Conservation (phyloP, 2,797 vertebrate species). For the Rhadinocentrus ornatus region DNA sequence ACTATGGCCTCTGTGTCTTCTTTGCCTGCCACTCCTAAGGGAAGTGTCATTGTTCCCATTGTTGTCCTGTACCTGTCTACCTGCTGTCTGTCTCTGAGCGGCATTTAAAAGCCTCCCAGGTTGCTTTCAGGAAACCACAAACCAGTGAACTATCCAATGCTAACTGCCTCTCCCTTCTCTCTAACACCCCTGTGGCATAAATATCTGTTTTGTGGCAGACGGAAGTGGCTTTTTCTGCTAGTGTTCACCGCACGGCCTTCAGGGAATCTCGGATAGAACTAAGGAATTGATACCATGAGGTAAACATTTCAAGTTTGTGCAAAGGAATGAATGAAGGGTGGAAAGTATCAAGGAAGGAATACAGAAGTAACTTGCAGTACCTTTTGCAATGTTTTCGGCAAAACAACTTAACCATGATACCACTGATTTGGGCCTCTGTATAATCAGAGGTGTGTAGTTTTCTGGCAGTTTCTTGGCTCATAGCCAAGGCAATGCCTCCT, state of each 20-base stretch:
- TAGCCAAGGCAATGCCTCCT: constrained; percentile 53
- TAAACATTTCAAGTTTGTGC: constrained; percentile 34
- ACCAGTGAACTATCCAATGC: constrained; percentile 49
- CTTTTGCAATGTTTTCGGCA: constrained; percentile 12
- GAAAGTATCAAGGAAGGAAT: constrained; percentile 6
- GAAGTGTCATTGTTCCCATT: constrained; percentile 76
- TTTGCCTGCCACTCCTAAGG: constrained; percentile 53
- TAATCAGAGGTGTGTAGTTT: constrained; percentile 60
- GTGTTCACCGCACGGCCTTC: constrained; percentile 36
- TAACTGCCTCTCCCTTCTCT: constrained; percentile 52
- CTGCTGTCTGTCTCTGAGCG: constrained; percentile 74
- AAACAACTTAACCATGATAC: constrained; percentile 27
- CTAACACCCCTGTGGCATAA: constrained; percentile 68
- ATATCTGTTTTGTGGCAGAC: constrained; percentile 63
- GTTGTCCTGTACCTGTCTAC: constrained; percentile 71
- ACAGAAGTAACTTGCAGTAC: constrained; percentile 1
- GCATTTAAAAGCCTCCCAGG: constrained; percentile 77
- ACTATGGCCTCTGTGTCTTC: constrained; percentile 77
- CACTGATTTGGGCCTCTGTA: constrained; percentile 33
- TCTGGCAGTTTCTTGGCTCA: constrained; percentile 60
- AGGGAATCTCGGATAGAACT: constrained; percentile 42
- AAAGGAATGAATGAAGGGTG: constrained; percentile 19
- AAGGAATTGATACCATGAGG: constrained; percentile 47
- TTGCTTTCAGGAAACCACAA: constrained; percentile 73
- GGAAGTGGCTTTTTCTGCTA: constrained; percentile 54